Base-by-base conservation (phyloP, 1,140 invertebrate genomes). In the Camponotus pennsylvanicus region DNA sequence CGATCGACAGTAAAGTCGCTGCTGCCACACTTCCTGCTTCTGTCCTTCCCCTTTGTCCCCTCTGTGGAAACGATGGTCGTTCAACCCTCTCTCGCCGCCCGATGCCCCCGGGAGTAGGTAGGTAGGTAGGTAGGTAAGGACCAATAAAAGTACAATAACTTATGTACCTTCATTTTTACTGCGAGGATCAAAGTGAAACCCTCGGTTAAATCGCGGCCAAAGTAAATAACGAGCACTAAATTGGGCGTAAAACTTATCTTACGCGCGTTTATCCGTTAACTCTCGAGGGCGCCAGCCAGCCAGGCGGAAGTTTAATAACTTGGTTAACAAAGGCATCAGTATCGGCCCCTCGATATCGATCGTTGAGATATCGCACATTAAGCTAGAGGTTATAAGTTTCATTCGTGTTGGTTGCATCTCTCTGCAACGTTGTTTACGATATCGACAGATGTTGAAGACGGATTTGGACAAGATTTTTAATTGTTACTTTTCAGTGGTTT, bases 141-240 rank as follows among this genome's bases (percentile, higher is more conserved):
- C 79, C 79, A 73, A 83, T 83, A 83, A 83, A 83, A 83, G 27
- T 83, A 83, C 69, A 83, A 83, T 83, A 83, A 83, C 79, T 83
- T 83, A 83, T 83, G 79, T 83, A 83, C 79, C 79, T 83, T 83
- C 79, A 83, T 83, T 83, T 83, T 83, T 83, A 83, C 79, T 83
- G 79, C 69, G 27, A 83, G 69, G 79, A 83, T 83, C 79, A 83
- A 83, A 83, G 79, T 75, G 69, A 83, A 75, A 83, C 69, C 57
- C 55, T 83, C 79, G 79, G 79, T 83, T 83, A 83, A 83, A 83
- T 75, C 69, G 79, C 69, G 79, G 69, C 79, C 79, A 83, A 83
- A 83, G 79, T 83, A 82, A 82, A 82, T 82, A 83, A 83, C 79
- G 55, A 83, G 79, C 40, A 75, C 69, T 83, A 83, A 83, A 83